Conservation (phyloP, 37 sponge, comb jelly and placozoan species). For the Axinella damicornis region DNA sequence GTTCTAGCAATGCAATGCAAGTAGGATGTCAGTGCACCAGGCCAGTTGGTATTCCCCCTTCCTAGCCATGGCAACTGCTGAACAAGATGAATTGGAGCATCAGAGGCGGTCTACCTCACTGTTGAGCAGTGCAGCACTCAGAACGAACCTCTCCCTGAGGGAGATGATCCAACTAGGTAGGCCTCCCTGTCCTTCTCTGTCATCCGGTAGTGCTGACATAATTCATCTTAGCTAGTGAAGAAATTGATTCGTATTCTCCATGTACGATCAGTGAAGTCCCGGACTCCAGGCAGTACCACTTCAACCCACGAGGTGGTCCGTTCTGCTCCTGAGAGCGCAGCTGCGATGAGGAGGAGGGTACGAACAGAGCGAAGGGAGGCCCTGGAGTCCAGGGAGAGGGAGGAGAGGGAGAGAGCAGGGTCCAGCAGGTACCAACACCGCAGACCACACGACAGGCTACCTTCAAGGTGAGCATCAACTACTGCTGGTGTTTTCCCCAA, state of each 20-base stretch:
- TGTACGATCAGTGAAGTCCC: not conserved
- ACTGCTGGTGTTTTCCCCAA: no score
- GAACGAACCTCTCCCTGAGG: constrained; percentile 42
- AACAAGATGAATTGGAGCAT: not conserved
- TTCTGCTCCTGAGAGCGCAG: constrained; percentile 82
- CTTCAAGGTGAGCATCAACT: not conserved
- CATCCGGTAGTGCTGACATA: not conserved
- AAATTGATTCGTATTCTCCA: not conserved
- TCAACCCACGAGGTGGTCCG: constrained; percentile 51
- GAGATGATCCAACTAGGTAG: constrained; percentile 76
- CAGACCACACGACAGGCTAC: constrained; percentile 1
- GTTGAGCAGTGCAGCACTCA: constrained; percentile 31
- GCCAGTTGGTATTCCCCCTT: no score
- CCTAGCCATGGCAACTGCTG: no score
- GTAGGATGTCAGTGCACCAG: no score
- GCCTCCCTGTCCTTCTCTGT: not conserved
- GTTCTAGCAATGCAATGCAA: no score
- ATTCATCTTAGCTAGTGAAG: not conserved
- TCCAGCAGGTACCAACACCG: constrained; percentile 2
- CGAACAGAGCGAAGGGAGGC: constrained; percentile 46
- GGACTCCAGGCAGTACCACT: not conserved
- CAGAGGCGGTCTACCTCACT: not conserved
- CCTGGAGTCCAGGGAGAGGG: constrained; percentile 8
- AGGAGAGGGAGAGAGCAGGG: not conserved
- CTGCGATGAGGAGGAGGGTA: constrained; percentile 35